phyloP scores from a whole-genome alignment of 2,888 invertebrate species.

The Dascillus cervinus region DNA sequence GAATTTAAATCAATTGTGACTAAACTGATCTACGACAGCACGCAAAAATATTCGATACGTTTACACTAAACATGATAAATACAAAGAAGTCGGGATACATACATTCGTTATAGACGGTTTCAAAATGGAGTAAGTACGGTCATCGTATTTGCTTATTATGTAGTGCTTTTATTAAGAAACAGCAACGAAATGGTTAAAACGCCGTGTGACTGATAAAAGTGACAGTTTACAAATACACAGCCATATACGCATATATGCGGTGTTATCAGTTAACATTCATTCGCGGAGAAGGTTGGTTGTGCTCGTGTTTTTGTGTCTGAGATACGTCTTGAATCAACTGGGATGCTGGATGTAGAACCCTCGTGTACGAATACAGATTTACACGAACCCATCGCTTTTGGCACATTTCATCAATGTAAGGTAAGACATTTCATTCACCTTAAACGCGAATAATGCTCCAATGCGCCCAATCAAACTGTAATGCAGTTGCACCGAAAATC shows the following conservation, averaged over 20 bases:
- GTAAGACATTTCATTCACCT: no score
- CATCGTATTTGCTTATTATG: slow-evolving; percentile 34
- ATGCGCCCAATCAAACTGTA: no score
- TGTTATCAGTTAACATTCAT: neutral
- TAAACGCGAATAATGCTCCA: no score
- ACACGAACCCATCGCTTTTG: no score
- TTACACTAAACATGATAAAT: slow-evolving; percentile 23
- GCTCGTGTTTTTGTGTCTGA: slow-evolving; percentile 9
- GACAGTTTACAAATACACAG: slow-evolving; percentile 11
- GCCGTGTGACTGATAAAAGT: slow-evolving; percentile 4
- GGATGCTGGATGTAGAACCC: slow-evolving; percentile 17
- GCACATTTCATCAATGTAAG: no score
- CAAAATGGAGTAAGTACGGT: slow-evolving; percentile 38
- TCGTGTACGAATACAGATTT: no score
- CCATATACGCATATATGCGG: no score
- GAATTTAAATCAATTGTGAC: slow-evolving; percentile 28
- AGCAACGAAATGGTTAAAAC: slow-evolving; percentile 3
- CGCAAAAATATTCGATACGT: slow-evolving; percentile 26
- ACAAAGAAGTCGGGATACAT: slow-evolving; percentile 32
- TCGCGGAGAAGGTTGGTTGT: slow-evolving; percentile 5
- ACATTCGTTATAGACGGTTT: slow-evolving; percentile 34
- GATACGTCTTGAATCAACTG: slow-evolving; percentile 11
- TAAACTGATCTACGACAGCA: slow-evolving; percentile 26
- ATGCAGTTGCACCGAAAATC: no score
- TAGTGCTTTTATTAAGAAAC: slow-evolving; percentile 22